A percentile compares a stretch with the other conserved stretches of the same genome.
Conservation (phyloP, 30 jellyfish, hydroid and myxozoan genomes). For the Turritopsis rubra region DNA sequence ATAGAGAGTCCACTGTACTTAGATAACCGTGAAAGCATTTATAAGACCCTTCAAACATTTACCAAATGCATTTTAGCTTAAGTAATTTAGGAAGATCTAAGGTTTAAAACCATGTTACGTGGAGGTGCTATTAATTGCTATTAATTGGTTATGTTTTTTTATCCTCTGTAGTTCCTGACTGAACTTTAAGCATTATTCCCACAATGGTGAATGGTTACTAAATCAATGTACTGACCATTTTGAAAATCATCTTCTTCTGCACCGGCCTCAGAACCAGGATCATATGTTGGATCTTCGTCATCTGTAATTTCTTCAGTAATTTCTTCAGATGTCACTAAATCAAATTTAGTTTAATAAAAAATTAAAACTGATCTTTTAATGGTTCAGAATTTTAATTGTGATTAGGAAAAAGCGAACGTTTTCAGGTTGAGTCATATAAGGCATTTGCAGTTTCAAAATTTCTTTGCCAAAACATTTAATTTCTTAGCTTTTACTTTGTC, state of each 20-base stretch:
- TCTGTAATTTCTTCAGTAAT: not conserved
- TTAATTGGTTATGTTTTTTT: not conserved
- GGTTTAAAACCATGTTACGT: not conserved
- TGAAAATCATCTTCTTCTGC: not conserved
- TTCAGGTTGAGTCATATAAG: too few relatives aligned
- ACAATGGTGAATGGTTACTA: not conserved
- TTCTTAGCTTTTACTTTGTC: too few relatives aligned
- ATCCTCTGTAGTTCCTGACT: not conserved
- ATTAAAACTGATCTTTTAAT: not conserved
- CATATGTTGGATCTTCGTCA: not conserved
- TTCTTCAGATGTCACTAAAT: not conserved
- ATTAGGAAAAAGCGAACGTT: not conserved
- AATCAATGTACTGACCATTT: not conserved
- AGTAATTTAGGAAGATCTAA: not conserved
- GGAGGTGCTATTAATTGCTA: not conserved
- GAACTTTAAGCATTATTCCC: not conserved
- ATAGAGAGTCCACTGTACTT: not conserved
- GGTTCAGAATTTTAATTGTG: not conserved
- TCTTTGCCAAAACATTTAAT: too few relatives aligned
- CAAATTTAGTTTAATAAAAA: too few relatives aligned
- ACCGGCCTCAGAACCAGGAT: not conserved
- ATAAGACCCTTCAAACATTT: not conserved
- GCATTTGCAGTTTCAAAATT: not conserved
- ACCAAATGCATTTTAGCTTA: not conserved
- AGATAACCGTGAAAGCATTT: not conserved